Evolutionary conservation across 2,113 vertebrate species (phyloP).

Genomic region (Orthonyx spaldingii): DNA sequence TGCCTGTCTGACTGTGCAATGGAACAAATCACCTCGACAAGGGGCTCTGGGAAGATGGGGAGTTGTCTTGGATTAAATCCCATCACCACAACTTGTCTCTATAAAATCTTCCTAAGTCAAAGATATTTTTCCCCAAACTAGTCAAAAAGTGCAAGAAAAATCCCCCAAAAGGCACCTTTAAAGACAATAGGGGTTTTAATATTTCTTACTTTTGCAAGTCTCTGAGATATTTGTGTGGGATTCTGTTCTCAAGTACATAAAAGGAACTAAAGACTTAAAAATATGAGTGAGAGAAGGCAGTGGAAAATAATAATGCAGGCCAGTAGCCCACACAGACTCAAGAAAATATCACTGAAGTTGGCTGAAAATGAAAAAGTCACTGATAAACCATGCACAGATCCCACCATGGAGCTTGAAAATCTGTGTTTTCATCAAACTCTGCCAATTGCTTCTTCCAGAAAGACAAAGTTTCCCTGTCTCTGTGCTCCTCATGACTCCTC

Average conservation of each 20-base stretch:
- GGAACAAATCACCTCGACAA: not conserved
- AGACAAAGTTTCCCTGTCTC: not conserved
- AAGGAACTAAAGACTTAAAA: not conserved
- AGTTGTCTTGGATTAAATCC: not conserved
- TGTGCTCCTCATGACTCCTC: not conserved
- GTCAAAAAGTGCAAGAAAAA: not conserved
- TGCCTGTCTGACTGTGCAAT: not conserved
- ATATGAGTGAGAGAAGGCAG: not conserved
- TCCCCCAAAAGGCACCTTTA: not conserved
- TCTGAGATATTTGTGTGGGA: not conserved
- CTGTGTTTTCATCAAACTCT: not conserved
- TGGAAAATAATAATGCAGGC: conserved; percentile 8
- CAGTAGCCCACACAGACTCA: not conserved
- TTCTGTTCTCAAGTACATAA: not conserved
- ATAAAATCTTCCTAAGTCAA: not conserved
- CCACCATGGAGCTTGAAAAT: not conserved
- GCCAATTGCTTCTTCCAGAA: not conserved
- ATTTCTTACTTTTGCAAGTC: not conserved
- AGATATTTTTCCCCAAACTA: not conserved
- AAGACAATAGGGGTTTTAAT: not conserved
- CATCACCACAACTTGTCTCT: rapidly evolving
- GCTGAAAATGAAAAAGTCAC: not conserved
- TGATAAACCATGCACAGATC: not conserved
- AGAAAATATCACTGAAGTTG: not conserved
- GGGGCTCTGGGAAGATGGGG: not conserved